phyloP scores from a whole-genome alignment of 2,113 vertebrate genomes.

The Pteronura brasiliensis region DNA sequence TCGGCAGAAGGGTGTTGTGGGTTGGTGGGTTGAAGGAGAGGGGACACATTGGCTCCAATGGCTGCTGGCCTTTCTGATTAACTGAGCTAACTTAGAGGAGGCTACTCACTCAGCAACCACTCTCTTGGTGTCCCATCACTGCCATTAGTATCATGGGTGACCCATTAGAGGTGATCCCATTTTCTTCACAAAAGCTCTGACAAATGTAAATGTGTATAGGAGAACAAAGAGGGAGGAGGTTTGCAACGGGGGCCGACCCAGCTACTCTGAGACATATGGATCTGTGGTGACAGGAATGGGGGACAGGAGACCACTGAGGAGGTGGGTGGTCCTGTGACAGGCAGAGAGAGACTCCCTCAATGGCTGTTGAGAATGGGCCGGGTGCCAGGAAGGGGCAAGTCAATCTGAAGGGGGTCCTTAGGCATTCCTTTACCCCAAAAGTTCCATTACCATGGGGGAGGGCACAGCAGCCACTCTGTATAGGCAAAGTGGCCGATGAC shows the following conservation, averaged over 20 bases:
- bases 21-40: neutral
- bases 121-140: neutral
- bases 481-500: neutral
- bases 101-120: neutral
- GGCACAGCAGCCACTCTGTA: neutral
- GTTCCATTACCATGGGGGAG: accelerated
- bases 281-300: neutral
- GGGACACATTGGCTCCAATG: too few relatives aligned
- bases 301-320: accelerated
- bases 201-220: neutral
- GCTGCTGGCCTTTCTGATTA: neutral
- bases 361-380: neutral
- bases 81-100: accelerated
- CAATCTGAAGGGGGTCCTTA: neutral
- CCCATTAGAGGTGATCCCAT: neutral
- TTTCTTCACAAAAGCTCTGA: neutral
- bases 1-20: neutral
- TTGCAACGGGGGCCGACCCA: neutral
- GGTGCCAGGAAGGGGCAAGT: neutral
- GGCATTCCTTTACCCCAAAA: neutral
- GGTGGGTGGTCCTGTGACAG: neutral
- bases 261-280: neutral
- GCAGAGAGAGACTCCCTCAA: neutral
- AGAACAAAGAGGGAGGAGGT: neutral
- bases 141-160: too few relatives aligned